Conservation (phyloP, 2,888 invertebrate genomes). For the Hemistola chrysoprasaria region DNA sequence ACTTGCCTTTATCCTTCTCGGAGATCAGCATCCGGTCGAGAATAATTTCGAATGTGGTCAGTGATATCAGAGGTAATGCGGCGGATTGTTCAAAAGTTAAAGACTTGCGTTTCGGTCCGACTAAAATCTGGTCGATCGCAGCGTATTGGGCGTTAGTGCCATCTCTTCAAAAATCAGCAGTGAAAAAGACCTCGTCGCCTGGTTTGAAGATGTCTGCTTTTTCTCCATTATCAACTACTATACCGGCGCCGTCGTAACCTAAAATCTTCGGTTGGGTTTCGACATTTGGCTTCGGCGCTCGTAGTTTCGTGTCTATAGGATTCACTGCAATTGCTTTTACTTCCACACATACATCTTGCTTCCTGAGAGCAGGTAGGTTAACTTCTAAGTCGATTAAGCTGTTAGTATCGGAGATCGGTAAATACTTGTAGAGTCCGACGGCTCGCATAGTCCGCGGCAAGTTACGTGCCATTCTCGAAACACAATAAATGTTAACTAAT, state of each 20-base stretch:
- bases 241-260: slow-evolving; percentile 70
- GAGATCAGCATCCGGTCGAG: slow-evolving; percentile 58
- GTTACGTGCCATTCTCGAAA: slow-evolving; percentile 29
- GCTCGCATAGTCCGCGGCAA: slow-evolving; percentile 67
- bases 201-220: slow-evolving; percentile 46
- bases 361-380: slow-evolving; percentile 45
- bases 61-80: slow-evolving; percentile 65
- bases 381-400: slow-evolving; percentile 62
- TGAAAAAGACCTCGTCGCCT: slow-evolving; percentile 68
- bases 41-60: slow-evolving; percentile 62
- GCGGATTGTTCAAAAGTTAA: slow-evolving; percentile 67
- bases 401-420: slow-evolving; percentile 56
- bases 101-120: slow-evolving; percentile 60
- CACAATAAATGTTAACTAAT: no score
- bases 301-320: slow-evolving; percentile 62
- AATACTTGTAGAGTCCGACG: slow-evolving; percentile 66
- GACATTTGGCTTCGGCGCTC: slow-evolving; percentile 56
- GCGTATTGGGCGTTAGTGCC: slow-evolving; percentile 67
- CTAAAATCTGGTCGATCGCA: slow-evolving; percentile 55
- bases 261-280: slow-evolving; percentile 56
- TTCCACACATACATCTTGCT: slow-evolving; percentile 57
- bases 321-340: slow-evolving; percentile 65
- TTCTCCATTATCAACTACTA: slow-evolving; percentile 58
- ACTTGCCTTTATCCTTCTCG: slow-evolving; percentile 61
- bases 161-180: slow-evolving; percentile 53